Base-by-base conservation (phyloP, 92 coral and sea anemone species). In the Epizoanthus rinbou region DNA sequence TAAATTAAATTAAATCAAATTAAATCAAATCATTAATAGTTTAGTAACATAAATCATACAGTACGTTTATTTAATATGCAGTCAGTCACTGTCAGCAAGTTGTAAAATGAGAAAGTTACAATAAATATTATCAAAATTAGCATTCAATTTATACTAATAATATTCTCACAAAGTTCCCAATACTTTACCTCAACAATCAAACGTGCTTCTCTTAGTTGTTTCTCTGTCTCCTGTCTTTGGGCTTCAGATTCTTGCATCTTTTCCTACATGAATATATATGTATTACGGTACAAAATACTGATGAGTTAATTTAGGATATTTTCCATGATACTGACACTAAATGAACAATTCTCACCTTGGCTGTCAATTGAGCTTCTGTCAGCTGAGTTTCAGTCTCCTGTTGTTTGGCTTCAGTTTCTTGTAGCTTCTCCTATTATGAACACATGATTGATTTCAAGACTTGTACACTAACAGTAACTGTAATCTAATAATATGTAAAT, bases 351-450 rank as follows among this genome's bases (percentile, higher is more conserved):
- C 73, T 69, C 11, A 69, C 74, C 74, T 69, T 8, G 33, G 33
- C 37, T 8, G 13, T 69, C n/a, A 33, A 18, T 10, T 69, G 54
- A 4, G 74, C 56, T 33, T 69, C 74, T 17, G 10, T 39, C 18
- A 69, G 74, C 54, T 2, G 74, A 35, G 37, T 69, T 33, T 69
- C 53, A 6, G 37, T 16, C 37, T 69, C 74, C 25, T 69, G 50
- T 17, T 18, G 1, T 69, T 69, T 50, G 22, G 74, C 18, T n/a
- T 35, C 47, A 35, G 74, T 16, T 33, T 9, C 54, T 69, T 39
- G 54, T 41, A 69, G 19, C 18, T 69, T 39, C 25, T 69, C 52
- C 74, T 69, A 41, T 8, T 16, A 7, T n/a, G 0, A 47, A 47
- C 14, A 47, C 54, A 47, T 47, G 54, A 37, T 37, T 37, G 43